Evolutionary conservation across 2,113 vertebrate genomes (phyloP).

Genomic region (Thryonomys swinderianus): DNA sequence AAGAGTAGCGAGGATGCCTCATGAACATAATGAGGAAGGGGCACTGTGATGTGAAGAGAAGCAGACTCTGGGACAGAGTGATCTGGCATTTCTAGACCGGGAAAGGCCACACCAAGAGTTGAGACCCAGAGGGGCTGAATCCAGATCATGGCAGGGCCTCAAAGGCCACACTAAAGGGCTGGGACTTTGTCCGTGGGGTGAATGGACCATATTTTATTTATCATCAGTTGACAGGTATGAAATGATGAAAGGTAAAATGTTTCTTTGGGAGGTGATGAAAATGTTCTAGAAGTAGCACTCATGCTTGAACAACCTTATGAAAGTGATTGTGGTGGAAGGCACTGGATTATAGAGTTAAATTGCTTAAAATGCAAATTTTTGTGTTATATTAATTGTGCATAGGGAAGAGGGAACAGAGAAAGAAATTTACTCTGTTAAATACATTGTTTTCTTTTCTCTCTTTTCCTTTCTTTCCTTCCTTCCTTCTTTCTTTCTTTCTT

Average conservation of each 20-base stretch:
- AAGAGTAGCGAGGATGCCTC: neutral
- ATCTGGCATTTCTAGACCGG: neutral
- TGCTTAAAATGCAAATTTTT: neutral
- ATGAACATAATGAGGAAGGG: neutral
- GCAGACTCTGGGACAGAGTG: neutral
- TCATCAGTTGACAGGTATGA: neutral
- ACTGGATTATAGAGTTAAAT: neutral
- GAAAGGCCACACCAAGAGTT: neutral
- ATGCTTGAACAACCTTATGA: neutral
- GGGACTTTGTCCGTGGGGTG: neutral
- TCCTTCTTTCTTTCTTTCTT: too few species aligned
- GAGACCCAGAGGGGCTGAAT: neutral
- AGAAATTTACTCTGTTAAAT: neutral
- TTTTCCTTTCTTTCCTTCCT: too few species aligned
- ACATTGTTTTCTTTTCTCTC: neutral
- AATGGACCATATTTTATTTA: neutral
- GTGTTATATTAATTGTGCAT: neutral
- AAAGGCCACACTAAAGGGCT: neutral
- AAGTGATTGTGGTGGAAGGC: neutral
- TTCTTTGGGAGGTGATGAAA: neutral
- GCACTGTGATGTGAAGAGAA: neutral
- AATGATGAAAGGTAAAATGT: neutral
- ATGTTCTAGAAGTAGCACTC: neutral
- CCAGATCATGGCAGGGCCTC: neutral
- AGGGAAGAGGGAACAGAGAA: neutral